Conservation (phyloP, 2,797 vertebrate genomes). For the Ataeniobius toweri region DNA sequence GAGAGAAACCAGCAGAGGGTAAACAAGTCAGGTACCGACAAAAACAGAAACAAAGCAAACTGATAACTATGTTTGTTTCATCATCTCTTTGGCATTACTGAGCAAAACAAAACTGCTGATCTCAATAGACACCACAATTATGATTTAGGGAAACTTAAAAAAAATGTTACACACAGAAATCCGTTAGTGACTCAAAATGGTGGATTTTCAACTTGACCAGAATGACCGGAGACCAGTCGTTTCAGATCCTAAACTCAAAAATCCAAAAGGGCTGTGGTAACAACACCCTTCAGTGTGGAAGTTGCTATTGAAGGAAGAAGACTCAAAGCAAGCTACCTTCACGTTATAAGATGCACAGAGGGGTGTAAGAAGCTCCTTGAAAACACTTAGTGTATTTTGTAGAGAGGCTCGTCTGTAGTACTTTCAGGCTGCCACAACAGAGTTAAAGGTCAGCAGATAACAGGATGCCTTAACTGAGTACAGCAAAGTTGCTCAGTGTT, state of each 20-base stretch:
- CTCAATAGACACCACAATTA: not conserved
- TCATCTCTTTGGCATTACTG: not conserved
- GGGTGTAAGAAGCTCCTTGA: not conserved
- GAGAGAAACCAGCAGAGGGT: not conserved
- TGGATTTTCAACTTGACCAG: not conserved
- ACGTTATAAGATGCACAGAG: not conserved
- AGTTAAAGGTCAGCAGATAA: no score
- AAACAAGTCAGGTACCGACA: not conserved
- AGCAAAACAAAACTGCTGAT: constrained; percentile 20
- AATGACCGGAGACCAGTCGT: not conserved
- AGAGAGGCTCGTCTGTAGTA: not conserved
- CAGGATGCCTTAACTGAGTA: no score
- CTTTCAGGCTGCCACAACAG: no score
- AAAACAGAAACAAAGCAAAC: constrained; percentile 7
- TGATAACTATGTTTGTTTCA: constrained; percentile 11
- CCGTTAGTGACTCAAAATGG: not conserved
- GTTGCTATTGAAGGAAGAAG: not conserved
- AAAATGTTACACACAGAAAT: no score
- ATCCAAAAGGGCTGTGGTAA: not conserved
- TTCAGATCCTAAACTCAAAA: not conserved
- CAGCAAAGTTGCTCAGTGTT: no score
- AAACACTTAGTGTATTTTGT: not conserved
- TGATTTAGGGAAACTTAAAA: no score
- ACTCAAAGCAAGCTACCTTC: not conserved
- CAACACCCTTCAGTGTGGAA: not conserved